Evolutionary conservation across 2,113 vertebrate species (phyloP).

Genomic region (Struthio camelus): DNA sequence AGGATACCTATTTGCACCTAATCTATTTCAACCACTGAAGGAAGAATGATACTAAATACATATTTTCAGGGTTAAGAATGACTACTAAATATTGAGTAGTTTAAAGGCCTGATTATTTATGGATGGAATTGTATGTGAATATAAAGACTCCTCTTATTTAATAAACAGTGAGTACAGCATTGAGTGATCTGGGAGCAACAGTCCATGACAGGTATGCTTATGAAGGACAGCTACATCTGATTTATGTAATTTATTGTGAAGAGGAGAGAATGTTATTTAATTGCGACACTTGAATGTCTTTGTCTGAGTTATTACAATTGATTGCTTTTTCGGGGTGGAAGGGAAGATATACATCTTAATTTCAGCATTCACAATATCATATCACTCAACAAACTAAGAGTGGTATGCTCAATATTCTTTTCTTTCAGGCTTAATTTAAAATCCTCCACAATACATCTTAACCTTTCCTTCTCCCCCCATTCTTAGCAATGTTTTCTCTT

Average conservation of each 20-base stretch:
- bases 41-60: not conserved
- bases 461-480: not conserved
- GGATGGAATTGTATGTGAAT: not conserved
- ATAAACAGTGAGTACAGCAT: not conserved
- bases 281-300: not conserved
- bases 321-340: not conserved
- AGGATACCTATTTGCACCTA: not conserved
- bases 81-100: not conserved
- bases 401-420: rapidly evolving
- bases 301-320: not conserved
- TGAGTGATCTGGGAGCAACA: not conserved
- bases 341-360: not conserved
- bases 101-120: not conserved
- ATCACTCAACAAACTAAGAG: not conserved
- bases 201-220: not conserved
- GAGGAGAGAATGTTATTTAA: not conserved
- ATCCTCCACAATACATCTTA: not conserved
- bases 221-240: not conserved
- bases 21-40: not conserved
- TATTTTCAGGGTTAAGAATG: not conserved
- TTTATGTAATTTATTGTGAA: not conserved
- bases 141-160: not conserved
- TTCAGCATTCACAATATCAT: not conserved
- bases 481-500: not conserved
- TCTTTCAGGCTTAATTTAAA: not conserved